Percentiles rank a stretch among this genome's conserved stretches.
These are phyloP conservation scores for Naso thynnoides DNA, from an alignment of 2,797 vertebrate genomes.

Conservation along the genomic window DNA sequence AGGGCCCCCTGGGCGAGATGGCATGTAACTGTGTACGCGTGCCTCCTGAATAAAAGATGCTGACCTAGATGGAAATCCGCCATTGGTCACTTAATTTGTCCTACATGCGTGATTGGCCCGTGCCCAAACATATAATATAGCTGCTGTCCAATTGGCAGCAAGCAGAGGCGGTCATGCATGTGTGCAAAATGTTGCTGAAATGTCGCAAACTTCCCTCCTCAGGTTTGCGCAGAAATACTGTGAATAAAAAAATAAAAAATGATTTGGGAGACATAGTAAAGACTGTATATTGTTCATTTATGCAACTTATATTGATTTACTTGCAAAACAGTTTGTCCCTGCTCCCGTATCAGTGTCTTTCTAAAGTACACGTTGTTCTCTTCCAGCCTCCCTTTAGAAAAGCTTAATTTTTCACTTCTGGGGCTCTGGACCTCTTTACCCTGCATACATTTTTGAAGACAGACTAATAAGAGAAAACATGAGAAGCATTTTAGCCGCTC, in stretches of 20 bases:
- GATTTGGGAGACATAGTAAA: not conserved
- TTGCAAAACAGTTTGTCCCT: not conserved
- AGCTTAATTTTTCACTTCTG: constrained; percentile 35
- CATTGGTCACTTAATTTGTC: constrained; percentile 84
- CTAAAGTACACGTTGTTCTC: constrained; percentile 18
- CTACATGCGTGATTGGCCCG: constrained; percentile 78
- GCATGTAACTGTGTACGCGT: constrained; percentile 84
- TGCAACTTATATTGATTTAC: not conserved
- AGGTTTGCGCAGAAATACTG: constrained; percentile 15
- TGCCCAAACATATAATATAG: constrained; percentile 51
- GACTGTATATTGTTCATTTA: constrained; percentile 3
- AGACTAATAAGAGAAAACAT: constrained; percentile 53
- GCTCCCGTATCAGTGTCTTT: constrained; percentile 16
- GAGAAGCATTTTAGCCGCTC: constrained; percentile 43
- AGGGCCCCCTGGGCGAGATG: constrained; percentile 76
- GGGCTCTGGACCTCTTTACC: constrained; percentile 28
- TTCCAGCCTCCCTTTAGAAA: constrained; percentile 24
- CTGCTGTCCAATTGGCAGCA: constrained; percentile 24
- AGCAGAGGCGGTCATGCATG: not conserved
- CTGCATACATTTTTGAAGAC: constrained; percentile 52
- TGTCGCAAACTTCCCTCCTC: not conserved
- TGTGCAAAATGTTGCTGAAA: constrained; percentile 16
- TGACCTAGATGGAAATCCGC: constrained; percentile 84
- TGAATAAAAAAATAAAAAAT: not conserved
- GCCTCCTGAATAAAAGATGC: constrained; percentile 86